Percentiles rank a stretch among this genome's conserved stretches.
These are phyloP conservation scores for Sphenodon punctatus DNA, from an alignment of 2,797 vertebrate genomes.

Conservation along the genomic window DNA sequence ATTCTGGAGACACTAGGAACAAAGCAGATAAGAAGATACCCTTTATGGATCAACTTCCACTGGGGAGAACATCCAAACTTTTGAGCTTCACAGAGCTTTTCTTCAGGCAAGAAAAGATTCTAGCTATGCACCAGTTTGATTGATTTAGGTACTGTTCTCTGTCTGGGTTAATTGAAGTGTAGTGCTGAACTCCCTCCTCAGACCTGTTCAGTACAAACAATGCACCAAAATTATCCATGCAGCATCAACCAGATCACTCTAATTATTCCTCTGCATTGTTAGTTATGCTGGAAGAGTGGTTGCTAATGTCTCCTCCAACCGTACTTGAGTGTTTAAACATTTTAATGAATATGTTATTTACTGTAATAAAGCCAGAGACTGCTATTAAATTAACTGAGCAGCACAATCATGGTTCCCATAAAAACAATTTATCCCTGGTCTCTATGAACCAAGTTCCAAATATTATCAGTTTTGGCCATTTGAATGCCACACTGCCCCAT, in stretches of 20 bases:
- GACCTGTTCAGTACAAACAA: background rate
- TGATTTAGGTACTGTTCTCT: background rate
- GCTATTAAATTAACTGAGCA: slow-evolving; percentile 62
- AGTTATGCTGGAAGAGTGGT: slow-evolving; percentile 7
- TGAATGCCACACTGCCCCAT: background rate
- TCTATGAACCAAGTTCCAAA: slow-evolving; percentile 10
- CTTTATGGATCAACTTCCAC: too few species aligned
- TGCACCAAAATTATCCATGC: background rate
- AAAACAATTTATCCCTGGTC: slow-evolving; percentile 31
- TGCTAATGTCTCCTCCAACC: slow-evolving; percentile 39
- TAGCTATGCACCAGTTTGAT: background rate
- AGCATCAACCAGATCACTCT: background rate
- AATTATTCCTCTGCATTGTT: slow-evolving; percentile 26
- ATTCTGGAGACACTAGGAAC: too few species aligned
- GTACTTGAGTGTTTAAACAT: slow-evolving; percentile 51
- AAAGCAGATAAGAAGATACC: too few species aligned
- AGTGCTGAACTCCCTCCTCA: background rate
- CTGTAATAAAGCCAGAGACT: slow-evolving; percentile 45
- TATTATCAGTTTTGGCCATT: background rate
- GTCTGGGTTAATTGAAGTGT: background rate
- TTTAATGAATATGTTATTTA: slow-evolving; percentile 65
- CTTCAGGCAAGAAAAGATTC: too few species aligned
- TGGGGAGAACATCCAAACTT: too few species aligned
- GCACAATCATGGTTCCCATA: slow-evolving; percentile 31
- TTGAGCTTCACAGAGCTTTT: too few species aligned